These are phyloP conservation scores for Albula glossodonta DNA, from an alignment of 2,113 vertebrate species.

Conservation along the genomic window DNA sequence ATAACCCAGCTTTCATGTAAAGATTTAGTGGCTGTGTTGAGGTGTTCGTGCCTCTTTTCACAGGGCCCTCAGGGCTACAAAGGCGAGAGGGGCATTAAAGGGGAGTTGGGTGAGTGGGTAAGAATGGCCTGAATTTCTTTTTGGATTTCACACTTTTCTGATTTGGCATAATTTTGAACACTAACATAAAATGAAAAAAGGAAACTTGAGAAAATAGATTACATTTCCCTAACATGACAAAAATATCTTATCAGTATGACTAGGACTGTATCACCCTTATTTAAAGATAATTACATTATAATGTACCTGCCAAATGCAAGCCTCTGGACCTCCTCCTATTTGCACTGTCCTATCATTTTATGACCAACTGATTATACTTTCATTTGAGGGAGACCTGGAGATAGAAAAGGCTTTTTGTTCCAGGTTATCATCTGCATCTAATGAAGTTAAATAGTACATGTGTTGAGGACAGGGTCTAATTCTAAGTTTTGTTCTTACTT, in stretches of 20 bases:
- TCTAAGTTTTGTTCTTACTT: neutral
- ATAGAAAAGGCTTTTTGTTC: neutral
- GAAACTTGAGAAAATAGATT: neutral
- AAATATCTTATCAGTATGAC: no score
- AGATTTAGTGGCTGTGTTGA: neutral
- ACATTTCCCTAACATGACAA: no score
- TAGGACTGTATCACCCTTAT: no score
- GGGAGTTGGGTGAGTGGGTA: conserved; percentile 79
- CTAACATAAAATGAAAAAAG: neutral
- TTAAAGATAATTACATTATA: neutral
- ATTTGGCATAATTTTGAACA: neutral
- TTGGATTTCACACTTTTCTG: conserved; percentile 10
- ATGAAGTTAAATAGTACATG: neutral
- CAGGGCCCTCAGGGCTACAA: conserved; percentile 67
- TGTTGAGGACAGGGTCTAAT: neutral
- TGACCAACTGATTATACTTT: no score
- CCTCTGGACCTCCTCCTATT: no score
- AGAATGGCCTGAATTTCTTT: conserved; percentile 57
- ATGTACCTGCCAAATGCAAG: neutral
- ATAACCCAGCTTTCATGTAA: neutral
- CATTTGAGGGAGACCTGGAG: no score
- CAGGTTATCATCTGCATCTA: neutral
- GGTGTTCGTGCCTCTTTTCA: conserved; percentile 13
- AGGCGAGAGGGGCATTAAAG: conserved; percentile 67
- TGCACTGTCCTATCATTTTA: no score